Percentiles rank a stretch among this genome's conserved stretches.
These are phyloP conservation scores for Helicolenus hilgendorfi DNA, from an alignment of 2,797 vertebrate species.

Conservation along the genomic window DNA sequence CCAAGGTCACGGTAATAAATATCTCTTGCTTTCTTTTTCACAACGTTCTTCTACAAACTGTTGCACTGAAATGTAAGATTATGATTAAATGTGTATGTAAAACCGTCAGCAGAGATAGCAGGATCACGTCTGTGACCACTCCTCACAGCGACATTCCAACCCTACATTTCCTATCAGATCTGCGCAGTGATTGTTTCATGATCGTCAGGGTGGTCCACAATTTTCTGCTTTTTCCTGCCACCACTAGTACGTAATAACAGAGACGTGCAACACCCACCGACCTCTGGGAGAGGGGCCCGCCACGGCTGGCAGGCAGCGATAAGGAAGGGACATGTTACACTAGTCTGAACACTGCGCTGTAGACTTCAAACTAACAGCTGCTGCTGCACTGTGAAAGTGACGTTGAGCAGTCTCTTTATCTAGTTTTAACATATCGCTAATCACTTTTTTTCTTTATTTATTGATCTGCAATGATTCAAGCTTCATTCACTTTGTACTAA, in stretches of 20 bases:
- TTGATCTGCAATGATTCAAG: neutral
- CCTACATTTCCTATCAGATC: neutral
- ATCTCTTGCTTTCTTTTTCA: neutral
- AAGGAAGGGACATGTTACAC: conserved; percentile 7
- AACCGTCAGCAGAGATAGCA: neutral
- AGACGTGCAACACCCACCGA: neutral
- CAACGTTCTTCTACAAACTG: neutral
- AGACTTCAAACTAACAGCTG: neutral
- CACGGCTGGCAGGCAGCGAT: conserved; percentile 39
- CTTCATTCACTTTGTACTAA: neutral
- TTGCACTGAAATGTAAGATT: neutral
- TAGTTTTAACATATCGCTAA: neutral
- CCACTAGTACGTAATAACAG: neutral
- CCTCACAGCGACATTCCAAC: neutral
- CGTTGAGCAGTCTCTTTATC: neutral
- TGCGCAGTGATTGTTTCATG: conserved; percentile 11
- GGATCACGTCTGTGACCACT: neutral
- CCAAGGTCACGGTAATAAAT: neutral
- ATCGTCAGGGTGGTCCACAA: neutral
- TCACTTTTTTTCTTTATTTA: neutral
- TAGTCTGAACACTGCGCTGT: neutral
- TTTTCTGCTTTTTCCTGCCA: conserved; percentile 1
- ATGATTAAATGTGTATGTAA: neutral
- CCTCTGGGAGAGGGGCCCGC: conserved; percentile 12
- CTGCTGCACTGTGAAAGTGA: neutral